phyloP scores from a whole-genome alignment of 2,797 vertebrate genomes.

The Enteromius anoplus region DNA sequence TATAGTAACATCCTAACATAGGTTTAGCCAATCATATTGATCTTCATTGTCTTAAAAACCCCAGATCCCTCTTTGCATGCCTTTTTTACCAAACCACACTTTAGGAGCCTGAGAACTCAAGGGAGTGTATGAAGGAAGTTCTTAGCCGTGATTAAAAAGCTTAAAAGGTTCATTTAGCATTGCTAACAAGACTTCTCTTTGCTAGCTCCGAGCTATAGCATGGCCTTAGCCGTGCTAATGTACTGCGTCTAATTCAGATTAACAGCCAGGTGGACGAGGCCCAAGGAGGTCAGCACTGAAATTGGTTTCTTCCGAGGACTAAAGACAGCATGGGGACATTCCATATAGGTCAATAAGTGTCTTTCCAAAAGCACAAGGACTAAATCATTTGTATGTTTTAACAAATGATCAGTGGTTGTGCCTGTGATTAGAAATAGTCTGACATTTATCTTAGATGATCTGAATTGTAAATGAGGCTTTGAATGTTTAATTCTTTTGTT shows the following conservation, averaged over 20 bases:
- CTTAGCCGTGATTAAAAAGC: constrained; percentile 48
- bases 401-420: constrained; percentile 32
- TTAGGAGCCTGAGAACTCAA: constrained; percentile 19
- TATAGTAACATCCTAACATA: not conserved
- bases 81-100: constrained; percentile 7
- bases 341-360: constrained; percentile 56
- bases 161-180: constrained; percentile 51
- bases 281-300: constrained; percentile 39
- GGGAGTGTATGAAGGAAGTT: constrained; percentile 33
- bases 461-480: not conserved
- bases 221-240: constrained; percentile 45
- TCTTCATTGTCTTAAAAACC: not conserved
- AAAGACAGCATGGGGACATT: constrained; percentile 50
- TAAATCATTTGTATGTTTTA: constrained; percentile 38
- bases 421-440: constrained; percentile 13
- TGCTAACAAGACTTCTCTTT: constrained; percentile 47
- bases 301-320: constrained; percentile 44
- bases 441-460: not conserved
- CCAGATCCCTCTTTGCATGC: not conserved
- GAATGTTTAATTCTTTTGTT: constrained; percentile 14
- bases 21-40: not conserved
- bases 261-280: constrained; percentile 51
- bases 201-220: constrained; percentile 43
- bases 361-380: constrained; percentile 31
- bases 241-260: constrained; percentile 57